A percentile compares a stretch with the other conserved stretches of the same genome.
Evolutionary conservation across 2,797 vertebrate genomes (phyloP).

Genomic region (Periparus ater): DNA sequence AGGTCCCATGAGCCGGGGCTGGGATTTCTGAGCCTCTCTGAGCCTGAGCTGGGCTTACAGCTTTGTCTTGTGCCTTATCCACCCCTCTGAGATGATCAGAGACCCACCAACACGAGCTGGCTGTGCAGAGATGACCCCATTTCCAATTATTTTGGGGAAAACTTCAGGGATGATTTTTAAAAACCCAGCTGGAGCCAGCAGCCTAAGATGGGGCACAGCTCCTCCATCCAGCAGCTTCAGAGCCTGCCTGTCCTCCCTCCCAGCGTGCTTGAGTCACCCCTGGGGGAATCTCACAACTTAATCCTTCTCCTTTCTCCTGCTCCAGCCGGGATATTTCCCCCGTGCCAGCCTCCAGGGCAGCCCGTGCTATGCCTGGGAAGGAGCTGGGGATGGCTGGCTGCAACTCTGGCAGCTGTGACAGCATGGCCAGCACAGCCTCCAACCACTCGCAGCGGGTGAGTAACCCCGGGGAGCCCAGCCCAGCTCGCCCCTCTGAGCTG

Average conservation of each 20-base stretch:
- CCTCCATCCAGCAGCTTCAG: not conserved
- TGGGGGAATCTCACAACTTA: fast-evolving
- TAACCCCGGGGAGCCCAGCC: not conserved
- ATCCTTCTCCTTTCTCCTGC: not conserved
- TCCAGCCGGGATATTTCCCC: not conserved
- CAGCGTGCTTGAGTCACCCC: fast-evolving
- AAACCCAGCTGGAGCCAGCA: too few species aligned
- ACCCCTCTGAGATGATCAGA: not conserved
- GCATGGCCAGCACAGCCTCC: constrained; percentile 83
- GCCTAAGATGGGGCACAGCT: fast-evolving
- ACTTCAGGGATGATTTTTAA: not conserved
- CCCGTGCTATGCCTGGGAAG: constrained; percentile 82
- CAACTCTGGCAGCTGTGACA: constrained; percentile 85
- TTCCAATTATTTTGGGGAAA: not conserved
- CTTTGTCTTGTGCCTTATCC: not conserved
- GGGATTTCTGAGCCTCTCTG: not conserved
- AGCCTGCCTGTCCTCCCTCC: not conserved
- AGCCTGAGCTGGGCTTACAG: not conserved
- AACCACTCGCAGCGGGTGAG: constrained; percentile 74
- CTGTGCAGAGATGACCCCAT: fast-evolving
- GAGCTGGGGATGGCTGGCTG: constrained; percentile 79
- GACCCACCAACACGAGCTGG: fast-evolving
- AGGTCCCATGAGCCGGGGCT: not conserved
- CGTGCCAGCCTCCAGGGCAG: not conserved
- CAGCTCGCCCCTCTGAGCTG: fast-evolving